phyloP scores from a whole-genome alignment of 2,797 vertebrate species.

The Aythya fuligula region DNA sequence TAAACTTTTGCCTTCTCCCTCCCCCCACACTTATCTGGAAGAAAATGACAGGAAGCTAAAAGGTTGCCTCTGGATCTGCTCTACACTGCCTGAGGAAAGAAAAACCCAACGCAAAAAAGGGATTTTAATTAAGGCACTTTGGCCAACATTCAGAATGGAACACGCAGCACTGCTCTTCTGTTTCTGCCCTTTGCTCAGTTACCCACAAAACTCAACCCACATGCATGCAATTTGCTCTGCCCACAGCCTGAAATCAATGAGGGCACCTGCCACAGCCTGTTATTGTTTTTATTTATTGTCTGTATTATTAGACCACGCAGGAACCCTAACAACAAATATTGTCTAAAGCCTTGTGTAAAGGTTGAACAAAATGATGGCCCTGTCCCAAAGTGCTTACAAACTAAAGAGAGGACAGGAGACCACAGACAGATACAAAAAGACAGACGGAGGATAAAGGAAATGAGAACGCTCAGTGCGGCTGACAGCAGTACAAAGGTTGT shows the following conservation, averaged over 20 bases:
- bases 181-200: constrained; percentile 21
- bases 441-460: not conserved
- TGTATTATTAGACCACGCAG: constrained; percentile 12
- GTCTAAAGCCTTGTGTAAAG: constrained; percentile 22
- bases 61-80: not conserved
- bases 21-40: not conserved
- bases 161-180: not conserved
- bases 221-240: not conserved
- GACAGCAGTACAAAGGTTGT: not conserved
- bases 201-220: not conserved
- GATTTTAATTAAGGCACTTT: not conserved
- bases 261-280: not conserved
- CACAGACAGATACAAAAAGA: not conserved
- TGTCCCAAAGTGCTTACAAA: constrained; percentile 29
- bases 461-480: not conserved
- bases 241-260: constrained; percentile 44
- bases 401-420: constrained; percentile 1
- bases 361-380: not conserved
- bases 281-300: constrained; percentile 49
- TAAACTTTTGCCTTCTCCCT: not conserved
- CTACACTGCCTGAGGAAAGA: not conserved
- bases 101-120: not conserved
- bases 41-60: not conserved
- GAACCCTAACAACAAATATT: constrained; percentile 42
- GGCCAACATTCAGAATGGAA: not conserved